Base-by-base conservation (phyloP, 2,888 invertebrate species). In the Morinoia aosen region DNA sequence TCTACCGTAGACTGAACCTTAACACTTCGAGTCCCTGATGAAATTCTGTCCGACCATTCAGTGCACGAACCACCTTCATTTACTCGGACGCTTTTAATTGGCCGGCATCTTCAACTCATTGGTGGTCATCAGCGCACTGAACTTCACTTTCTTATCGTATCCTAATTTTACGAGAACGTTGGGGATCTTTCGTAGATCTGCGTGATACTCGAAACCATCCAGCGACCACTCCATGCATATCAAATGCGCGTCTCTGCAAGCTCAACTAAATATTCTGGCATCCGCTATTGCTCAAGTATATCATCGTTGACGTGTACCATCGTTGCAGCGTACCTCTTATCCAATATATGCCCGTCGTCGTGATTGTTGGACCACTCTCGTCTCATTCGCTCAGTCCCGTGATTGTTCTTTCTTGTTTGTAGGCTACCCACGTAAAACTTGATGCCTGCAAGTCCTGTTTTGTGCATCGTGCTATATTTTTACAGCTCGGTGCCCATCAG, bases 211-310 rank as follows among this genome's bases (percentile, higher is more conserved):
- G 10, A 93, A 10, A 16, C 90, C 90, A 90, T 90, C 90, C 90
- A 90, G 90, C 90, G 90, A 48, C 90, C 93, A 93, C 57, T 57
- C 57, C 93, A 93, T 48, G 93, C 93, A 93, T 93, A 93, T 93
- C 93, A 93, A 57, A n/a, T 57, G 57, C 57, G 93, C 93, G 58
- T 93, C 57, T 57, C 8, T 33, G 57, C 90, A 57, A 57, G 93
- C 93, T 93, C 93, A 93, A 57, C 57, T 93, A 12, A 39, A 93
- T 11, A 57, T 39, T 57, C 40, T 90, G 40, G 40, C 90, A 25
- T 3, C 40, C 56, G 25, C 48, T 57, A 56, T 57, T 93, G 93
- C 93, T 93, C 93, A 93, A 93, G n/a, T 93, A 57, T 33, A 56
- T 48, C 93, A 93, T 57, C 90, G 39, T 90, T 90, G 90, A 40